Base-by-base conservation (phyloP, 35 echinoderm and acorn worm genomes). In the Eucidaris tribuloides region DNA sequence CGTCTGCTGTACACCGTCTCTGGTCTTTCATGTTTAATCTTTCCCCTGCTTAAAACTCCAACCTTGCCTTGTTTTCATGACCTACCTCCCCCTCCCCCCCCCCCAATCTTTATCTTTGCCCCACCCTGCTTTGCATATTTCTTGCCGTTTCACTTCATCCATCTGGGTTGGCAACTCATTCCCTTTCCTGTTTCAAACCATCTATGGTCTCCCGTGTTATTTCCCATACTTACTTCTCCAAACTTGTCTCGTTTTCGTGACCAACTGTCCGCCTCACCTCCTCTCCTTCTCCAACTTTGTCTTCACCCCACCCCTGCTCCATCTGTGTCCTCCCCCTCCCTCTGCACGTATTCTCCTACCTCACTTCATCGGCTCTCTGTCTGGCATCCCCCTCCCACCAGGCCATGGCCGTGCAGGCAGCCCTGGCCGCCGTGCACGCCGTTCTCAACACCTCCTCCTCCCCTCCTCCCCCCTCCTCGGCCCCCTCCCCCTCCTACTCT, bases 401-500 rank as follows among this genome's bases (percentile, higher is more conserved):
- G 94, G 86, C 94, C 57, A 85, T 97, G 45, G 89, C 85, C 40
- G 94, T 92, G 42, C 94, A 97, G 85, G 94, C 94, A 19, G 94
- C 94, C 58, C 83, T 97, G 49, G 88, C 90, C 30, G 94, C 94
- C 22, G 94, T 97, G 27, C 91, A 97, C 27, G 94, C 94, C 32
- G 94, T 97, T 37, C 85, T 97, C 58, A 89, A 88, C 88, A 80
- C 85, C 45, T 80, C 90, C 28, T 82, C 86, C 45, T 58, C 83
- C 34, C 50, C 81, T 25, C 79, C 86, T 32, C 52, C 87, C 30
- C 59, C 58, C 77, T 66, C 85, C 39, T 63, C 56, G 24, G 36
- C 32, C 44, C 42, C 79, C 79, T 72, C 79, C 15, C 68, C 68
- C 7, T 74, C 68, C 37, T 74, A 74, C 68, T n/a, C 77, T 31